phyloP scores from a whole-genome alignment of 2,797 vertebrate species.

The Eidolon dupreanum region DNA sequence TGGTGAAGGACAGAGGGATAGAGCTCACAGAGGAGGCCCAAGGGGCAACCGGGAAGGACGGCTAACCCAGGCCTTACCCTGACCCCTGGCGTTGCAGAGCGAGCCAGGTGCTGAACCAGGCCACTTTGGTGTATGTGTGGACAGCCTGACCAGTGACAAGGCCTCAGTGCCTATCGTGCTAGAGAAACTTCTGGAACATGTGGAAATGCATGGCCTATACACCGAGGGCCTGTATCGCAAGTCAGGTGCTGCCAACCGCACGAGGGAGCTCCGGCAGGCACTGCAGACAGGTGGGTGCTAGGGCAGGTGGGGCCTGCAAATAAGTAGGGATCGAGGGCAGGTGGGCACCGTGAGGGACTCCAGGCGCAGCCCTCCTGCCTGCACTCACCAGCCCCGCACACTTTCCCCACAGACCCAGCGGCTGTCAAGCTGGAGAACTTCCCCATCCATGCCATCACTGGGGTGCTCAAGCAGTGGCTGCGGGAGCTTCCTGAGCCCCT shows the following conservation, averaged over 20 bases:
- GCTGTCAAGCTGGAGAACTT: slow-evolving; percentile 93
- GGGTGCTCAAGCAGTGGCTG: slow-evolving; percentile 97
- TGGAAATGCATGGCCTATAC: slow-evolving; percentile 98
- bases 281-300: slow-evolving; percentile 87
- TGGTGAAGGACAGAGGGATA: fast-evolving
- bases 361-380: fast-evolving
- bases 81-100: slow-evolving; percentile 78
- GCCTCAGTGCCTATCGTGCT: slow-evolving; percentile 94
- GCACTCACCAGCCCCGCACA: fast-evolving
- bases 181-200: slow-evolving; percentile 96
- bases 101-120: slow-evolving; percentile 89
- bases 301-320: neutral
- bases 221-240: slow-evolving; percentile 99
- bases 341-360: fast-evolving
- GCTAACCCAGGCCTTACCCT: neutral
- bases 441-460: slow-evolving; percentile 96
- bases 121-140: slow-evolving; percentile 94
- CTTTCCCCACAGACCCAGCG: slow-evolving; percentile 87
- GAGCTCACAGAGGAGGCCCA: neutral
- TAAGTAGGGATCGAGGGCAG: neutral
- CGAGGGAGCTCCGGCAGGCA: slow-evolving; percentile 94
- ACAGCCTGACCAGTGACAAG: slow-evolving; percentile 91
- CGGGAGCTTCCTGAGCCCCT: slow-evolving; percentile 96
- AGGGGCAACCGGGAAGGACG: neutral
- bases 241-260: slow-evolving; percentile 96